Evolutionary conservation across 37 sponge, comb jelly and placozoan genomes (phyloP), one percentile per base, ranked within the genome.

Genomic region (Cliona cf. orientalis): DNA sequence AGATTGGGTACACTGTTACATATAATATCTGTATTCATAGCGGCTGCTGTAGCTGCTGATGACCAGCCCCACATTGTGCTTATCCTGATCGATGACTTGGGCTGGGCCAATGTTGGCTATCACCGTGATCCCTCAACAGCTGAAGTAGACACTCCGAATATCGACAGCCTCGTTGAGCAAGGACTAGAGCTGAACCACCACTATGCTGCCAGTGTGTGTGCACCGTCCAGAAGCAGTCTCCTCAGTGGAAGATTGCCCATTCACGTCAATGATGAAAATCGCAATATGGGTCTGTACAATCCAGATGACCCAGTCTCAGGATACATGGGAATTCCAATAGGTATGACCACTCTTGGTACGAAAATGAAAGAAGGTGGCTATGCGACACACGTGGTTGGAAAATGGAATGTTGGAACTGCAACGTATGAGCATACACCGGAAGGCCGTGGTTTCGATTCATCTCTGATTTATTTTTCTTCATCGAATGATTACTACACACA

Each of bases 231-330:
- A 9, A 38, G 71, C 21, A 74, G 71, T 22, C 53, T 80, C 19
- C 6, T 80, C 9, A 74, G 45, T 39, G 81, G 81, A 29, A 72
- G 81, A 72, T 25, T 80, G 6, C 81, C 81, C 14, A 80, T 80
- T 40, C 81, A 80, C 45, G 81, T 80, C 5, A 80, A 69, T 36
- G 70, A 66, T 49, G 11, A 38, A 34, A 80, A 80, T 46, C 44
- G 22, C 17, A 36, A n/a, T 32, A 31, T 40, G 43, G 17, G 6
- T 19, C 17, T 71, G 14, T 42, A 78, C 79, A 42, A 71, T 34
- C 58, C 81, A 26, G 74, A 69, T 42, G 81, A 80, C 21, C 46
- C 69, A 22, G 36, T 80, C 5, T 55, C 57, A 9, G 81, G 81
- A 25, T 71, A 46, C 38, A 58, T 55, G 25, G 81, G 70, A 37